Evolutionary conservation across 1,140 invertebrate species (phyloP).

Genomic region (Chionoecetes opilio): DNA sequence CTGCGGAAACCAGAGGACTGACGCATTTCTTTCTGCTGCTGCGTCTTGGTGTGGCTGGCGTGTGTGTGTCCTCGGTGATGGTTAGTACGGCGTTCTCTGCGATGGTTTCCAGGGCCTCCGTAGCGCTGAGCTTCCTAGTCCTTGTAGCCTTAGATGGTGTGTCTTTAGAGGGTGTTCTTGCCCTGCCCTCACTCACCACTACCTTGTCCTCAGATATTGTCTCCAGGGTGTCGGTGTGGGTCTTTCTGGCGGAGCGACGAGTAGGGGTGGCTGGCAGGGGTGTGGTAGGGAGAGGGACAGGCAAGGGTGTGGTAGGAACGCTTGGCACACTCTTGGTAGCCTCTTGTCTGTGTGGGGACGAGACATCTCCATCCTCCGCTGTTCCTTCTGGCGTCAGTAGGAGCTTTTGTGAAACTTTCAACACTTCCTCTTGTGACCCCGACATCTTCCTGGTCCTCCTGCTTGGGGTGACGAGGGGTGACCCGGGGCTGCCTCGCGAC

Average conservation of each 20-base stretch:
- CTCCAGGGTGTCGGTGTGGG: conserved; percentile 41
- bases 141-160: conserved; percentile 58
- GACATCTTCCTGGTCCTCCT: conserved; percentile 40
- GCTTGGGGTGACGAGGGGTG: neutral
- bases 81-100: conserved; percentile 52
- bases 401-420: conserved; percentile 57
- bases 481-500: neutral
- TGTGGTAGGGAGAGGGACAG: no score
- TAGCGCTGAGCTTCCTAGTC: neutral
- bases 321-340: neutral
- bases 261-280: neutral
- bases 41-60: neutral
- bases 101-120: conserved; percentile 60
- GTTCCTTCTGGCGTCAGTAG: neutral
- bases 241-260: conserved; percentile 3
- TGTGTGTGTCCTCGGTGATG: neutral
- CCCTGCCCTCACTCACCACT: neutral
- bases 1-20: neutral
- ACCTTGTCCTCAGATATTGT: conserved; percentile 59
- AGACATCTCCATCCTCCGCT: neutral
- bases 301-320: neutral
- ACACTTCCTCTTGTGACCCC: neutral
- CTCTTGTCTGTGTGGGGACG: neutral
- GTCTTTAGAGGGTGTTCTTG: neutral
- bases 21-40: neutral